Percentiles rank a stretch among this genome's conserved stretches.
Evolutionary conservation across 2,797 vertebrate genomes (phyloP).

Genomic region (Ibycter americanus): DNA sequence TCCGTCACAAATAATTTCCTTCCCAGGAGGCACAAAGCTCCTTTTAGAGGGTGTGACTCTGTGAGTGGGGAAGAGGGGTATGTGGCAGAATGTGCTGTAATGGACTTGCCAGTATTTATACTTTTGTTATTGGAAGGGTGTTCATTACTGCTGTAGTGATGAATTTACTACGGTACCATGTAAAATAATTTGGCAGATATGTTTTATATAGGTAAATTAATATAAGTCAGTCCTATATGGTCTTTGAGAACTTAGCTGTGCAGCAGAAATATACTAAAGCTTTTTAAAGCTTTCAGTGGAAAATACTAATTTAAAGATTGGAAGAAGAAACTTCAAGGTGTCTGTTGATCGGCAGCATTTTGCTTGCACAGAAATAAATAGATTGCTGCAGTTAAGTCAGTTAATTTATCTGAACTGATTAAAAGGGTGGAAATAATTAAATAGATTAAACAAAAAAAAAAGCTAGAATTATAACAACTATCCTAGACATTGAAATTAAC

Average conservation of each 20-base stretch:
- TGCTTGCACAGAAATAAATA: background rate
- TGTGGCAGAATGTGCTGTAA: background rate
- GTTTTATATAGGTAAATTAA: background rate
- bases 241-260: background rate
- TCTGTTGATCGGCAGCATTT: background rate
- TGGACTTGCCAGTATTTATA: background rate
- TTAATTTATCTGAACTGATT: constrained; percentile 19
- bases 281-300: background rate
- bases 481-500: constrained; percentile 19
- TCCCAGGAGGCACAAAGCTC: background rate
- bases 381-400: background rate
- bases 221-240: background rate
- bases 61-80: background rate
- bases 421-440: constrained; percentile 18
- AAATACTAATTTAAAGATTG: background rate
- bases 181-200: background rate
- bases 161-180: background rate
- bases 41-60: background rate
- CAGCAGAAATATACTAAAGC: background rate
- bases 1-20: background rate
- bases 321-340: background rate
- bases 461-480: background rate
- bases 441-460: background rate
- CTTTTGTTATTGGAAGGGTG: background rate
- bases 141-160: background rate